phyloP scores from a whole-genome alignment of 2,113 vertebrate species.

The Monopterus albus region DNA sequence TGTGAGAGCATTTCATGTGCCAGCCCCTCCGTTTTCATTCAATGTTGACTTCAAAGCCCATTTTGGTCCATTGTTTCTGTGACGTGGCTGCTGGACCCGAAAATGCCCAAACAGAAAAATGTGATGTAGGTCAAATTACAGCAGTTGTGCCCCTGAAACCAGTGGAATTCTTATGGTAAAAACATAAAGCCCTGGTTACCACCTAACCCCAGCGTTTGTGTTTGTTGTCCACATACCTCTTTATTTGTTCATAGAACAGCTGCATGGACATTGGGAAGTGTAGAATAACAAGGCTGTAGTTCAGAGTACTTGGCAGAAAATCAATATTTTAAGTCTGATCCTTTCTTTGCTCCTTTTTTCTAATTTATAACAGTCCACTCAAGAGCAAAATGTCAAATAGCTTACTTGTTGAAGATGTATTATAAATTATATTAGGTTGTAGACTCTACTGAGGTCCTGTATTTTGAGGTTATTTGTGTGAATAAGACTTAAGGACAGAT shows the following conservation, averaged over 20 bases:
- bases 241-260: slow-evolving; percentile 42
- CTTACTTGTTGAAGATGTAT: slow-evolving; percentile 35
- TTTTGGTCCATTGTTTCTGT: slow-evolving; percentile 90
- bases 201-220: slow-evolving; percentile 60
- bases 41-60: slow-evolving; percentile 92
- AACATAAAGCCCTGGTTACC: slow-evolving; percentile 89
- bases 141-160: slow-evolving; percentile 86
- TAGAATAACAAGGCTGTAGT: slow-evolving; percentile 34
- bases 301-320: slow-evolving; percentile 31
- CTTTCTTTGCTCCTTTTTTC: slow-evolving; percentile 3
- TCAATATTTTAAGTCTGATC: slow-evolving; percentile 45
- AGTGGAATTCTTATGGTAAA: slow-evolving; percentile 87
- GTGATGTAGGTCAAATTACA: slow-evolving; percentile 94
- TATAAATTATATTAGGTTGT: slow-evolving; percentile 31
- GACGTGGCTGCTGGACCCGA: slow-evolving; percentile 91
- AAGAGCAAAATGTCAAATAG: slow-evolving; percentile 43
- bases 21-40: slow-evolving; percentile 88
- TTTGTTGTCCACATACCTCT: slow-evolving; percentile 44
- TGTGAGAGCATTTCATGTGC: slow-evolving; percentile 87
- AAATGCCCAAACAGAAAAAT: slow-evolving; percentile 96
- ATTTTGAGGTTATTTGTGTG: slow-evolving; percentile 35
- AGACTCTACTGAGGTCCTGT: slow-evolving; percentile 12
- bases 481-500: slow-evolving; percentile 42
- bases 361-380: slow-evolving; percentile 16
- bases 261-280: slow-evolving; percentile 32